Evolutionary conservation across 2,888 invertebrate genomes (phyloP), one percentile per base, ranked within the genome.

Genomic region (Fabriciana adippe): DNA sequence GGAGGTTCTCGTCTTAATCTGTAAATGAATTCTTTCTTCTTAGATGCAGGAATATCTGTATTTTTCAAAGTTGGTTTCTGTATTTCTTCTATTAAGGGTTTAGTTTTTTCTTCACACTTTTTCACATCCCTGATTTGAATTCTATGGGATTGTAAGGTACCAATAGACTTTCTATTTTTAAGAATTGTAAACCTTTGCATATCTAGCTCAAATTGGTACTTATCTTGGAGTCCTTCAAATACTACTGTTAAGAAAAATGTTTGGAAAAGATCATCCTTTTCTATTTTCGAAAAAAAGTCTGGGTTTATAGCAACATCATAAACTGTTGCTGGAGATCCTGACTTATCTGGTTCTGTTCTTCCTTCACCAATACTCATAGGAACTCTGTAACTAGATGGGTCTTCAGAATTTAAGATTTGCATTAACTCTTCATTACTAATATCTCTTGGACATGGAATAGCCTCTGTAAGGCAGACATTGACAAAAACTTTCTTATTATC

Each of bases 291-390:
- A 79, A 96, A 95, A 79, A 97, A 98, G 1, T 90, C 88, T 3
- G 96, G 94, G 86, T 97, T 96, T 47, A 98, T 94, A 3, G 97
- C 97, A 41, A 98, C 94, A 85, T 98, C 98, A 81, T 96, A 97
- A 0, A 95, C 97, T 68, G 94, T 94, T 50, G 96, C 96, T 0
- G 95, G 94, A 26, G 93, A 91, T 45, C 96, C 96, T 63, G 94
- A 93, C 84, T 97, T 97, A 82, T 98, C 98, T 26, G 91, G 87
- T 79, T 97, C 97, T 6, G 93, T 93, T 75, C 96, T 95, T 5
- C 96, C 94, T 80, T 96, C 96, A 0, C 97, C 97, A 73, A 98
- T 96, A 83, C 98, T 98, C 97, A 98, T 97, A 0, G 98, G 98
- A 55, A 98, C 95, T 71, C 96, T 93, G 85, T 95, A 98, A 57